Conservation (phyloP, 2,797 vertebrate genomes). For the Yasuhikotakia modesta region DNA sequence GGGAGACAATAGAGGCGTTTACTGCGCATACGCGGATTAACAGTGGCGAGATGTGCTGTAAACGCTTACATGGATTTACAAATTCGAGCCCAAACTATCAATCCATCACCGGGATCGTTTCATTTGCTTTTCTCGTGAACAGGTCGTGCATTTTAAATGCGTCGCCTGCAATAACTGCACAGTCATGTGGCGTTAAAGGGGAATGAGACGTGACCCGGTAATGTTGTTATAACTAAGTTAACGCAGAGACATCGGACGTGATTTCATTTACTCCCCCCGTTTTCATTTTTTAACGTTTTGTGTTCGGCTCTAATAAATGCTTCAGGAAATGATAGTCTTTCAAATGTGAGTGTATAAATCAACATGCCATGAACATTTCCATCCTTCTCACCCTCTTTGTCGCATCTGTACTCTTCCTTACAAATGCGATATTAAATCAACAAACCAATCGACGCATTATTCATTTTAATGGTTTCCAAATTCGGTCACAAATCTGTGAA, state of each 20-base stretch:
- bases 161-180: neutral
- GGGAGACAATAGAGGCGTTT: slow-evolving; percentile 75
- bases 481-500: too few relatives aligned
- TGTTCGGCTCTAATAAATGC: neutral
- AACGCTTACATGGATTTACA: slow-evolving; percentile 23
- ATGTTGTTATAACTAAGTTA: slow-evolving; percentile 47
- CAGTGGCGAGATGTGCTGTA: slow-evolving; percentile 54
- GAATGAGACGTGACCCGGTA: slow-evolving; percentile 44
- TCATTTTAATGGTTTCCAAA: neutral
- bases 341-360: neutral
- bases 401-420: neutral
- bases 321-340: slow-evolving; percentile 13
- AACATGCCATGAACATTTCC: neutral
- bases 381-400: neutral
- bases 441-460: neutral
- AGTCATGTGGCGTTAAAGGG: slow-evolving; percentile 6
- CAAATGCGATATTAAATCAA: too few relatives aligned
- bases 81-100: slow-evolving; percentile 21
- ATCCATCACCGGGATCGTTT: neutral
- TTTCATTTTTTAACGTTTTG: slow-evolving; percentile 13
- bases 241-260: slow-evolving; percentile 37
- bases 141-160: neutral
- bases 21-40: slow-evolving; percentile 77
- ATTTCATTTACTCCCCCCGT: slow-evolving; percentile 11
- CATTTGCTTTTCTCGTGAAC: neutral